These are phyloP conservation scores for Thunnus maccoyii DNA, from an alignment of 2,113 vertebrate species.

Conservation along the genomic window DNA sequence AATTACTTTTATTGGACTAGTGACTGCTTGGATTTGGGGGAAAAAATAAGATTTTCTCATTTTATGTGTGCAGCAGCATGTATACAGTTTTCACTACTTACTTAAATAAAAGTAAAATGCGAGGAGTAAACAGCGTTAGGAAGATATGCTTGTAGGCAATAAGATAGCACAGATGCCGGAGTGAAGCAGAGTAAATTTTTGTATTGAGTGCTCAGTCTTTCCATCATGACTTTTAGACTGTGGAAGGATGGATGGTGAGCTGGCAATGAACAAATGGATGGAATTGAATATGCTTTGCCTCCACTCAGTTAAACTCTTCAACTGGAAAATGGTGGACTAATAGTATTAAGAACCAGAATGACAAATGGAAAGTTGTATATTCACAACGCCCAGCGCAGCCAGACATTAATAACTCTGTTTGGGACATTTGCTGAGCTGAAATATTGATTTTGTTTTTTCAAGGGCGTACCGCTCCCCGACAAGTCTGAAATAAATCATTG, in stretches of 20 bases:
- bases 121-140: conserved; percentile 20
- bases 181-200: conserved; percentile 33
- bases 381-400: conserved; percentile 28
- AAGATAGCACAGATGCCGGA: conserved; percentile 52
- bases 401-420: conserved; percentile 54
- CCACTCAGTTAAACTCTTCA: conserved; percentile 51
- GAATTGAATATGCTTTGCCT: conserved; percentile 44
- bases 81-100: neutral
- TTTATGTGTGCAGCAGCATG: conserved; percentile 9
- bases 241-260: conserved; percentile 32
- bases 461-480: conserved; percentile 2
- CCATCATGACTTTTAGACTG: conserved; percentile 33
- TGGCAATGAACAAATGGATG: conserved; percentile 33
- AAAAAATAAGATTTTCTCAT: neutral
- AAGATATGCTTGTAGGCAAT: conserved; percentile 37
- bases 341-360: conserved; percentile 45
- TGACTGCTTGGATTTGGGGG: neutral
- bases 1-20: conserved; percentile 33
- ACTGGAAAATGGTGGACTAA: conserved; percentile 40
- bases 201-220: conserved; percentile 44
- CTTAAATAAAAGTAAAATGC: too few relatives aligned
- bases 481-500: conserved; percentile 33
- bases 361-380: conserved; percentile 48
- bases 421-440: conserved; percentile 44
- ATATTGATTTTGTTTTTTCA: conserved; percentile 53